These are phyloP conservation scores for Pseudomyrmex gracilis DNA, from an alignment of 1,140 invertebrate genomes.

Conservation along the genomic window DNA sequence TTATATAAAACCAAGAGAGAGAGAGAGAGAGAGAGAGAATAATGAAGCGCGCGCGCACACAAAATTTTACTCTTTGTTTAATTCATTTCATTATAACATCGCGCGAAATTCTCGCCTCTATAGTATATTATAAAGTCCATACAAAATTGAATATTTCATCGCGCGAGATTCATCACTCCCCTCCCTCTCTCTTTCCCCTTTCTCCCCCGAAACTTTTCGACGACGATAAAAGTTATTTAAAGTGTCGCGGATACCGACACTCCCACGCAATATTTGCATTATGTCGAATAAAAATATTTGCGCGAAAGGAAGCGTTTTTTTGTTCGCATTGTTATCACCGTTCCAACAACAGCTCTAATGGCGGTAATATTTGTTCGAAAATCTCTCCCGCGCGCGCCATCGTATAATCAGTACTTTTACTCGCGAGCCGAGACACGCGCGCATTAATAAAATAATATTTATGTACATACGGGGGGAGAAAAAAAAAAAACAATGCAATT, in stretches of 20 bases:
- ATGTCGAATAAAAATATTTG: not conserved
- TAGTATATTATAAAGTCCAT: no score
- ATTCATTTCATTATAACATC: conserved; percentile 8
- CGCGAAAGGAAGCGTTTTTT: conserved; percentile 12
- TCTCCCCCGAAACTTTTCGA: no score
- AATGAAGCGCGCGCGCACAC: not conserved
- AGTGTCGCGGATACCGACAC: no score
- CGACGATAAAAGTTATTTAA: no score
- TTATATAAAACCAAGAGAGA: not conserved
- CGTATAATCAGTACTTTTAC: conserved; percentile 17
- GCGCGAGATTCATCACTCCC: no score
- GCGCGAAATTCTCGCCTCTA: no score
- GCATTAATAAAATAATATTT: conserved; percentile 59
- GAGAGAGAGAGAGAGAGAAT: not conserved
- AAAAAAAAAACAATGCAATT: conserved; percentile 48
- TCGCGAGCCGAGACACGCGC: not conserved
- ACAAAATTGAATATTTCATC: no score
- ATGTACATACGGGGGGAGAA: conserved; percentile 11
- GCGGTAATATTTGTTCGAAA: not conserved
- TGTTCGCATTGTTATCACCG: not conserved
- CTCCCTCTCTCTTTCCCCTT: no score
- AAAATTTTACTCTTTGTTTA: not conserved
- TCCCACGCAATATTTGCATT: not conserved
- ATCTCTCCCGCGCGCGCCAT: not conserved
- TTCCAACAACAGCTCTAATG: not conserved